Evolutionary conservation across 2,888 invertebrate genomes (phyloP).

Genomic region (Ceramica pisi): DNA sequence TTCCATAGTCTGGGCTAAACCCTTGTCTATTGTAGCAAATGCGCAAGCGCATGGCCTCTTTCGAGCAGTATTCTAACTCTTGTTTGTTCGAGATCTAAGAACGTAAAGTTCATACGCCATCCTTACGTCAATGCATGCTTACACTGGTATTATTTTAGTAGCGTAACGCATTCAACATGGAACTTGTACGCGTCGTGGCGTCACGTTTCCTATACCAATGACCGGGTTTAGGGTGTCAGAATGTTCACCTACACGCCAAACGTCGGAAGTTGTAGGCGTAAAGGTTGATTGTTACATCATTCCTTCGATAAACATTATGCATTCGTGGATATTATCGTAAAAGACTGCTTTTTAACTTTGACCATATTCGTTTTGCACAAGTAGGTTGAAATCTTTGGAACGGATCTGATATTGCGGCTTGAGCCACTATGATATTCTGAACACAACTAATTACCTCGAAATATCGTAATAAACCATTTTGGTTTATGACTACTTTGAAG

Average conservation of each 20-base stretch:
- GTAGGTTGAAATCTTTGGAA: neutral
- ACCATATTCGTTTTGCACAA: conserved; percentile 29
- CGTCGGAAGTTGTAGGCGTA: conserved; percentile 80
- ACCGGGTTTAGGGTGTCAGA: conserved; percentile 79
- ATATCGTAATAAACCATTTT: conserved; percentile 8
- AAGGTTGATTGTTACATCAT: conserved; percentile 86
- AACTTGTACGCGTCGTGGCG: conserved; percentile 58
- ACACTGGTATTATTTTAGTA: conserved; percentile 68
- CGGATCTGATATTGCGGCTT: neutral
- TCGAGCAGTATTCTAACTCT: conserved; percentile 27
- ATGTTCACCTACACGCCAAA: conserved; percentile 75
- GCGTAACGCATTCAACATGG: conserved; percentile 61
- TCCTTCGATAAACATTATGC: conserved; percentile 60
- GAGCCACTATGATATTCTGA: neutral
- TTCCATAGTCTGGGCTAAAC: neutral
- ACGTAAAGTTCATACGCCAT: conserved; percentile 59
- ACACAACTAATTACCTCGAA: conserved; percentile 5
- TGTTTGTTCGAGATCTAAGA: conserved; percentile 53
- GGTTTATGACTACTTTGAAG: conserved; percentile 24
- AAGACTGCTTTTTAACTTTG: conserved; percentile 57
- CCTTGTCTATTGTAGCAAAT: conserved; percentile 7
- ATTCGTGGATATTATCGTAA: conserved; percentile 60
- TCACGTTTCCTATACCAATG: conserved; percentile 73
- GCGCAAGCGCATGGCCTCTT: conserved; percentile 15
- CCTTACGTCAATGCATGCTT: conserved; percentile 66